phyloP scores from a whole-genome alignment of 2,797 vertebrate species.

The Myotis findleyi region DNA sequence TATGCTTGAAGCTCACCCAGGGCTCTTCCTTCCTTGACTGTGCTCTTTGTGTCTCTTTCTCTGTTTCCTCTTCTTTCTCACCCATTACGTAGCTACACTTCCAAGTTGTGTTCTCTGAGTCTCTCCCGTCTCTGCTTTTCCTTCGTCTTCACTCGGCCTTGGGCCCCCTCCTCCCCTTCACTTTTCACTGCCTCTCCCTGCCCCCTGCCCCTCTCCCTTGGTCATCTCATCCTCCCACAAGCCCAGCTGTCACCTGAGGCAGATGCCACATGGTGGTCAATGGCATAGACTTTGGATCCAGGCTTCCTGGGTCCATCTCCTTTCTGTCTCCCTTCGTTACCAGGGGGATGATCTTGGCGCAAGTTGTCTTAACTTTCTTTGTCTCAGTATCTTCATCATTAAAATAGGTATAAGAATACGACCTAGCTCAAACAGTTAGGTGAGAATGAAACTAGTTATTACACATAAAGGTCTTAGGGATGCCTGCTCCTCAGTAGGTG shows the following conservation, averaged over 20 bases:
- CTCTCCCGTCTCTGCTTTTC: background rate
- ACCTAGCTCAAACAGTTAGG: background rate
- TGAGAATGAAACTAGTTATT: background rate
- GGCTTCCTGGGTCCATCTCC: background rate
- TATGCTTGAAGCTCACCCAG: background rate
- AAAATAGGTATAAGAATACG: background rate
- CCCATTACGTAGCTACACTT: background rate
- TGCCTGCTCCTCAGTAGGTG: background rate
- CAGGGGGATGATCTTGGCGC: background rate
- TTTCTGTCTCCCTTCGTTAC: background rate
- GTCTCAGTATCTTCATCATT: background rate
- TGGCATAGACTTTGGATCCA: background rate
- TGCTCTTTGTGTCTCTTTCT: background rate
- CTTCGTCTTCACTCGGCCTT: background rate
- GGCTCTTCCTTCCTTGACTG: background rate
- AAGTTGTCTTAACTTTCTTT: background rate
- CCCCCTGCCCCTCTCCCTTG: accelerated
- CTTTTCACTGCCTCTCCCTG: background rate
- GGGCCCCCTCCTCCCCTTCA: background rate
- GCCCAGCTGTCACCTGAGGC: background rate
- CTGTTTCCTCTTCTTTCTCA: background rate
- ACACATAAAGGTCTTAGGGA: background rate
- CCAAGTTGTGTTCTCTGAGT: background rate
- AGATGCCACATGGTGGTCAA: background rate
- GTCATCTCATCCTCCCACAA: background rate